phyloP scores from a whole-genome alignment of 1,140 invertebrate species.

The Euschistus heros region DNA sequence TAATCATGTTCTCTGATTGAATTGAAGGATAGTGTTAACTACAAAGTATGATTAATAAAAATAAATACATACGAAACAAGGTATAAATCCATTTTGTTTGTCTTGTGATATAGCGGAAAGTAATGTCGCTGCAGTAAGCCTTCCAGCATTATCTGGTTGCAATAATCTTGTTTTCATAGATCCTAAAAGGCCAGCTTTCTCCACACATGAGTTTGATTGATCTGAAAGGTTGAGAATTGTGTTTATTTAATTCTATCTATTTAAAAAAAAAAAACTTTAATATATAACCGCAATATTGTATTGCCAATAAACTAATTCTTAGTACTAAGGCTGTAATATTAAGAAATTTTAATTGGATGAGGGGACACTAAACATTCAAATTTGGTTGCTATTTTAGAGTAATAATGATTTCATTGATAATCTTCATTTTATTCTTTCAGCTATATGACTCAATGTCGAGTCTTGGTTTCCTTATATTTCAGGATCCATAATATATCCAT shows the following conservation, averaged over 20 bases:
- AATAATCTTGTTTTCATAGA: conserved; percentile 72
- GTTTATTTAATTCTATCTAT: neutral
- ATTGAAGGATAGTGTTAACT: too few species aligned
- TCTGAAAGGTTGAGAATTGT: conserved; percentile 38
- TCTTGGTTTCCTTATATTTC: too few species aligned
- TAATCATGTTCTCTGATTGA: too few species aligned
- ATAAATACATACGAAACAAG: conserved; percentile 47
- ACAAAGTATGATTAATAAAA: too few species aligned
- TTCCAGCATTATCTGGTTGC: conserved; percentile 58
- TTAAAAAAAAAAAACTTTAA: too few species aligned
- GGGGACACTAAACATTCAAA: neutral
- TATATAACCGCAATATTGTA: too few species aligned
- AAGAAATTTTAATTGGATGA: neutral
- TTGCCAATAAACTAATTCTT: too few species aligned
- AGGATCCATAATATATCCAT: too few species aligned
- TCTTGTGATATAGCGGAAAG: conserved; percentile 65
- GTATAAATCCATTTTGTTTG: conserved; percentile 55
- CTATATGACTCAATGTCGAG: too few species aligned
- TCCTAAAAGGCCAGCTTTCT: conserved; percentile 71
- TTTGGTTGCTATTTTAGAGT: too few species aligned
- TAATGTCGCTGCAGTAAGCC: conserved; percentile 63
- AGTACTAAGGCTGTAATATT: neutral
- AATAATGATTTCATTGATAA: too few species aligned
- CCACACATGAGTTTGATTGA: conserved; percentile 85
- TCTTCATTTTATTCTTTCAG: too few species aligned